Percentiles rank a stretch among this genome's conserved stretches.
Evolutionary conservation across 2,888 invertebrate genomes (phyloP).

Genomic region (Agrotis puta): DNA sequence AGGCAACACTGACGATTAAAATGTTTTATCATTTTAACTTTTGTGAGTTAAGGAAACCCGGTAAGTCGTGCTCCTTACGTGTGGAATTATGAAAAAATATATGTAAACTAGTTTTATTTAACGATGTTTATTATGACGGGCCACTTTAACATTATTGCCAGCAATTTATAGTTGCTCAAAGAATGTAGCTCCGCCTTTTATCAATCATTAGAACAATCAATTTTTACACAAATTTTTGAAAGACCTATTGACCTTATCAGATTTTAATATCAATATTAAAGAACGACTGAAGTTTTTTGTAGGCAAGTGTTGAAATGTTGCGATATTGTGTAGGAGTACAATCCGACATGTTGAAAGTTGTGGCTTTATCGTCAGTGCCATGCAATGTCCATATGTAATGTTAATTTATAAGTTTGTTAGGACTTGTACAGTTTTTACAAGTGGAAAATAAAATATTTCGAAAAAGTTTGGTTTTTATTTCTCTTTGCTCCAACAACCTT

Average conservation of each 20-base stretch:
- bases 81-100: constrained; percentile 57
- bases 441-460: constrained; percentile 90
- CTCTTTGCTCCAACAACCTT: neutral
- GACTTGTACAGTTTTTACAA: constrained; percentile 92
- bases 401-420: constrained; percentile 91
- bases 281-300: constrained; percentile 77
- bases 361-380: constrained; percentile 86
- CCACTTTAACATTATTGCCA: constrained; percentile 56
- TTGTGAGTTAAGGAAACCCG: constrained; percentile 51
- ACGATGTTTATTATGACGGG: constrained; percentile 56
- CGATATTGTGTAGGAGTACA: constrained; percentile 74
- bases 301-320: constrained; percentile 71
- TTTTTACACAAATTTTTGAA: constrained; percentile 61
- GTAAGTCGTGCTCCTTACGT: constrained; percentile 56
- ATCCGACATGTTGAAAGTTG: constrained; percentile 72
- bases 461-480: constrained; percentile 79
- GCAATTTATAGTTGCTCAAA: constrained; percentile 52
- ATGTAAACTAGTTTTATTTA: constrained; percentile 56
- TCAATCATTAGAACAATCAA: constrained; percentile 55
- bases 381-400: constrained; percentile 90
- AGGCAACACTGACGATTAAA: constrained; percentile 68
- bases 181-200: constrained; percentile 60
- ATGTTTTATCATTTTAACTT: constrained; percentile 59
- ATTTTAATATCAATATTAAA: constrained; percentile 65
- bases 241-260: constrained; percentile 63